Evolutionary conservation across 2,888 invertebrate species (phyloP).

Genomic region (Pyrrhosoma nymphula): DNA sequence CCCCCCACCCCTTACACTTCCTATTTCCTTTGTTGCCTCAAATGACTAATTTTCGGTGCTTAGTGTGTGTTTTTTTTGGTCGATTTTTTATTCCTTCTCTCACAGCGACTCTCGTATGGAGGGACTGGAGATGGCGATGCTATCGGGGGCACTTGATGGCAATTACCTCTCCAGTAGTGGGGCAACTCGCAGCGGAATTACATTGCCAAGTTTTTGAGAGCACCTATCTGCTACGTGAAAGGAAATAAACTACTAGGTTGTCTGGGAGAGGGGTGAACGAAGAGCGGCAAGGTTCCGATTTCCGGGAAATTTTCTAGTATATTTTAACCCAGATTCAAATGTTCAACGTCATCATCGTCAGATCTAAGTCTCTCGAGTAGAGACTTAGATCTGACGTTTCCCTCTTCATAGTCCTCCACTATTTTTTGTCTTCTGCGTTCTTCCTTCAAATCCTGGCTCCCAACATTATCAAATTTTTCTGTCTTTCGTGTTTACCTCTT

Average conservation of each 20-base stretch:
- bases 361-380: no score
- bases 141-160: background rate
- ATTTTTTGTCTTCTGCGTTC: no score
- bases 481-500: no score
- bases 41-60: background rate
- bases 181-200: background rate
- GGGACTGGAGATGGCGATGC: background rate
- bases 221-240: background rate
- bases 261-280: no score
- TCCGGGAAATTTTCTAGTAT: no score
- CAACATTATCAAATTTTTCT: no score
- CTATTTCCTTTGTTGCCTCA: background rate
- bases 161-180: background rate
- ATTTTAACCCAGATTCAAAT: no score
- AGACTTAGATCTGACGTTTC: no score
- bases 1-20: background rate
- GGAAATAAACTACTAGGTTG: background rate
- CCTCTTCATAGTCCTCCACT: no score
- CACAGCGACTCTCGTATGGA: background rate
- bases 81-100: background rate
- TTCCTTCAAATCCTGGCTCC: no score
- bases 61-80: background rate
- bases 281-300: no score
- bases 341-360: no score
- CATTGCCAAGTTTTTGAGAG: background rate